These are phyloP conservation scores for Brachirus orientalis DNA, from an alignment of 2,113 vertebrate species.

Conservation along the genomic window DNA sequence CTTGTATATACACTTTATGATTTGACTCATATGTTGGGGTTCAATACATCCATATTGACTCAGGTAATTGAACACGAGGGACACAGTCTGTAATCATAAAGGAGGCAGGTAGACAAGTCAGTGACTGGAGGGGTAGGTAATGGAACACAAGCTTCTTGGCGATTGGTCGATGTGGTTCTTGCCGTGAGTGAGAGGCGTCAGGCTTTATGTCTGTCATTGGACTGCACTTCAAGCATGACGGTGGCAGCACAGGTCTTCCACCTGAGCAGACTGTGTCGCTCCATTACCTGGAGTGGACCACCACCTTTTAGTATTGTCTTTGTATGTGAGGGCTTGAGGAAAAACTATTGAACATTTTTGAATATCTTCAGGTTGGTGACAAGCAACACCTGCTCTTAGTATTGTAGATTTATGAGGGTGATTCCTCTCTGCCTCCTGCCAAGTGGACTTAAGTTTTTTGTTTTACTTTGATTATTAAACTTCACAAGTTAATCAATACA, in stretches of 20 bases:
- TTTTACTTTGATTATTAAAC: too few species aligned
- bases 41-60: slow-evolving; percentile 77
- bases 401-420: too few species aligned
- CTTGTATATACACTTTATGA: slow-evolving; percentile 76
- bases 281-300: slow-evolving; percentile 54
- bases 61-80: slow-evolving; percentile 76
- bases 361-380: too few species aligned
- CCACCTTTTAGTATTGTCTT: slow-evolving; percentile 22
- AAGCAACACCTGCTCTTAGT: too few species aligned
- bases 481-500: too few species aligned
- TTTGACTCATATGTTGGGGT: slow-evolving; percentile 71
- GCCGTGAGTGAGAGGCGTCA: slow-evolving; percentile 24
- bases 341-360: too few species aligned
- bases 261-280: slow-evolving; percentile 58
- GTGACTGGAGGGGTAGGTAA: too few species aligned
- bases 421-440: too few species aligned
- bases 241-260: slow-evolving; percentile 59
- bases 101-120: slow-evolving; percentile 36
- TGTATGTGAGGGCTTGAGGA: background rate
- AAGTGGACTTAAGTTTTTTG: too few species aligned
- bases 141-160: slow-evolving; percentile 37
- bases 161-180: slow-evolving; percentile 27
- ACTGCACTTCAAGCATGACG: slow-evolving; percentile 67
- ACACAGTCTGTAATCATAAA: slow-evolving; percentile 64
- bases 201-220: slow-evolving; percentile 57